Evolutionary conservation across 1,140 invertebrate species (phyloP), one percentile per base, ranked within the genome.

Genomic region (Holotrichia oblita): DNA sequence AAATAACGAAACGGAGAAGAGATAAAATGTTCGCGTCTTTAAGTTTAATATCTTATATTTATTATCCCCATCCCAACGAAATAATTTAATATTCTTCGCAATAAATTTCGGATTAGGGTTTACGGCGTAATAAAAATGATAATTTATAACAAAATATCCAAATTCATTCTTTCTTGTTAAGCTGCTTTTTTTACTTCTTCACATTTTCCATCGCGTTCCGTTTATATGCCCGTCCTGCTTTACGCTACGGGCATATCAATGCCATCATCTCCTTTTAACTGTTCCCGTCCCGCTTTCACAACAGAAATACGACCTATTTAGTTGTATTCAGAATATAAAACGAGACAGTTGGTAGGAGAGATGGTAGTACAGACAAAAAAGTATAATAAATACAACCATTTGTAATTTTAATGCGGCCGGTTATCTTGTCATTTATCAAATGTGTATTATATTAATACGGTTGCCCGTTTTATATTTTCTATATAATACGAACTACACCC

Each of bases 131-230:
- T 85, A 85, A 85, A 85, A 85, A 84, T 82, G 84, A 84, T 85
- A 85, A 85, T 85, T 85, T 85, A 85, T 85, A 85, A 85, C 85
- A 85, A 85, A 85, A 85, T 85, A 85, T 83, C 83, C 83, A 82
- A 85, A 85, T 81, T 79, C 80, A 61, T 79, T 78, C 64, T 55
- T 64, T 64, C 61, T 64, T 24, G 77, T 73, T 73, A 64, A 64
- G 61, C 61, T 64, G 61, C 61, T 64, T 64, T 64, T 48, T 64
- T 64, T 64, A 64, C 17, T 64, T 64, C 61, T 81, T 82, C 81
- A 79, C 81, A 81, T 83, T 80, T 81, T 76, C 78, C 77, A 44
- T 78, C 73, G 42, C 79, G 7, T 44, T 44, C 73, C 14, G 10
- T 40, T 7, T n/a, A 7, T 41, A 2, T 20, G 6, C 17, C 0